A percentile compares a stretch with the other conserved stretches of the same genome.
Evolutionary conservation across 1,140 invertebrate genomes (phyloP).

Genomic region (Latrodectus geometricus): DNA sequence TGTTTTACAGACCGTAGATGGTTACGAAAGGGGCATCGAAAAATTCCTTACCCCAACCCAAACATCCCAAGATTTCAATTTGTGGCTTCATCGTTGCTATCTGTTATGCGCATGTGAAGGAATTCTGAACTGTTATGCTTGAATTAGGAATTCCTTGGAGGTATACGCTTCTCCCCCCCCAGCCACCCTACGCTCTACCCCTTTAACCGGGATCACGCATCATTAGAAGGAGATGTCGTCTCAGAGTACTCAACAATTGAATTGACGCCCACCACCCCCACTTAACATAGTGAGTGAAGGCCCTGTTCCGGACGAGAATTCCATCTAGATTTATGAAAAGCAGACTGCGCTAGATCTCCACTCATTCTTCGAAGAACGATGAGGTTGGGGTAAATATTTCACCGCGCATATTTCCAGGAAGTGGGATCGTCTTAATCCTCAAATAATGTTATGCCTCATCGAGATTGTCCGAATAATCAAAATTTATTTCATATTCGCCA

Average conservation of each 20-base stretch:
- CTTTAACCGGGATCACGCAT: neutral
- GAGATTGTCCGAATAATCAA: too few species aligned
- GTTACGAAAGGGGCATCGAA: neutral
- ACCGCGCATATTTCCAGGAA: neutral
- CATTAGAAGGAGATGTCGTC: constrained; percentile 21
- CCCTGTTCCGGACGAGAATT: neutral
- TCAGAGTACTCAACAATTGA: constrained; percentile 41
- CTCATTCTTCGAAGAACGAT: too few species aligned
- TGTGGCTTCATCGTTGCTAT: neutral
- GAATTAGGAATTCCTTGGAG: constrained; percentile 49
- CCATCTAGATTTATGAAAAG: constrained; percentile 32
- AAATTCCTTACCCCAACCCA: constrained; percentile 1
- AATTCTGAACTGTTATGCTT: constrained; percentile 38
- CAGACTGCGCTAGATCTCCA: neutral
- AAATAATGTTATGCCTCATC: too few species aligned
- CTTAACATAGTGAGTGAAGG: neutral
- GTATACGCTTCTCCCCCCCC: neutral
- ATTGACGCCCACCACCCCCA: constrained; percentile 11
- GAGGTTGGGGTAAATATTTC: too few species aligned
- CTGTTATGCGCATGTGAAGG: constrained; percentile 10
- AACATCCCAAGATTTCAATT: constrained; percentile 24
- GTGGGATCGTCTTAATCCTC: too few species aligned
- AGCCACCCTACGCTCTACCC: too few species aligned
- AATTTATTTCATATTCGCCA: too few species aligned
- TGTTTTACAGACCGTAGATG: neutral